phyloP scores from a whole-genome alignment of 2,113 vertebrate genomes.

The Grammomys surdaster region DNA sequence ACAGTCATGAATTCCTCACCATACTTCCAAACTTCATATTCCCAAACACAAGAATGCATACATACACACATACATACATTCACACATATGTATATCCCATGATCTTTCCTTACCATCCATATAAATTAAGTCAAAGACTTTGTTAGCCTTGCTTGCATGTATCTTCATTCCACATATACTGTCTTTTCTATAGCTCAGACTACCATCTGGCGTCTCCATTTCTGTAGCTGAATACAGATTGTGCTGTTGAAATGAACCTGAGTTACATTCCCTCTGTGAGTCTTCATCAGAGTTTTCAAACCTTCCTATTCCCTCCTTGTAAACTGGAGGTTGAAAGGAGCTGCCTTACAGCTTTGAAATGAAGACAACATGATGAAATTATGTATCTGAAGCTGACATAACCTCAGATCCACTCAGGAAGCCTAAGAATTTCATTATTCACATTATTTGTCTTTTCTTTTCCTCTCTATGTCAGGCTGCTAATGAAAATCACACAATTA shows the following conservation, averaged over 20 bases:
- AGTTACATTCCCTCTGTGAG: background rate
- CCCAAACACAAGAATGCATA: background rate
- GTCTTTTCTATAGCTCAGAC: background rate
- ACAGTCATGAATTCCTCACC: too few relatives aligned
- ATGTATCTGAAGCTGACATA: background rate
- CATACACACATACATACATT: background rate
- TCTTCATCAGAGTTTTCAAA: background rate
- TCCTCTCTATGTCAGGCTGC: background rate
- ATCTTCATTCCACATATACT: background rate
- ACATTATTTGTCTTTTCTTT: background rate
- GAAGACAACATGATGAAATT: background rate
- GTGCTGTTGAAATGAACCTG: background rate
- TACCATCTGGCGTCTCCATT: background rate
- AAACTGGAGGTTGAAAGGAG: background rate
- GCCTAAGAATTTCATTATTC: background rate
- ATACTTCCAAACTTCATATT: background rate
- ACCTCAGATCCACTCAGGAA: background rate
- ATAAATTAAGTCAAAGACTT: background rate
- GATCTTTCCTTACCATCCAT: background rate
- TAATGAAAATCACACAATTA: background rate
- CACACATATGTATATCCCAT: background rate
- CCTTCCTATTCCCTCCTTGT: background rate
- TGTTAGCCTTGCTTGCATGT: background rate
- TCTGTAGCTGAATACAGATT: background rate
- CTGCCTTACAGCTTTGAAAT: background rate